Percentiles rank a stretch among this genome's conserved stretches.
phyloP scores from a whole-genome alignment of 2,888 invertebrate genomes.

The Apantesis nais region DNA sequence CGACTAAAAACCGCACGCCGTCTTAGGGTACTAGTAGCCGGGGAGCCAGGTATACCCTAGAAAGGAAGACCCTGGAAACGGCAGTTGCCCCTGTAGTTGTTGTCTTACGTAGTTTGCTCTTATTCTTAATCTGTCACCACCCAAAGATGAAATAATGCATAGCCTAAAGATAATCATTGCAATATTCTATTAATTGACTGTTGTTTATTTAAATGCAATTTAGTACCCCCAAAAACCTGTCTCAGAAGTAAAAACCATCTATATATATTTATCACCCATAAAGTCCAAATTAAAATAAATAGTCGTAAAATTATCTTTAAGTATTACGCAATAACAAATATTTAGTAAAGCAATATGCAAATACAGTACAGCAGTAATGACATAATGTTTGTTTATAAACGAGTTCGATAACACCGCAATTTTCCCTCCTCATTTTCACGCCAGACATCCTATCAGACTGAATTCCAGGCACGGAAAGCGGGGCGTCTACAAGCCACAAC shows the following conservation, averaged over 20 bases:
- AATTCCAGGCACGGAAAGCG: background rate
- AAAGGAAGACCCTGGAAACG: too few species aligned
- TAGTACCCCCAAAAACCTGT: background rate
- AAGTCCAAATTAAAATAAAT: background rate
- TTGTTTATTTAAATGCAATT: background rate
- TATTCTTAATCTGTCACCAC: too few species aligned
- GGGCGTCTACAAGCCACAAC: slow-evolving; percentile 4
- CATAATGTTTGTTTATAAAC: slow-evolving; percentile 13
- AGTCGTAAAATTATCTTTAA: background rate
- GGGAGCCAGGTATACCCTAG: too few species aligned
- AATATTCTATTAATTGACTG: too few species aligned
- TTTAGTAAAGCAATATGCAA: slow-evolving; percentile 13
- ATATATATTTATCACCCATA: background rate
- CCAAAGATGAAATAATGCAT: background rate
- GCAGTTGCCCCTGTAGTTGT: too few species aligned
- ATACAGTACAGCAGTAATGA: slow-evolving; percentile 6
- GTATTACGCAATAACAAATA: background rate
- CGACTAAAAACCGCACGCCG: too few species aligned
- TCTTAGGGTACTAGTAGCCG: too few species aligned
- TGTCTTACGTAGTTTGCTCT: too few species aligned
- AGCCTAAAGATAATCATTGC: too few species aligned
- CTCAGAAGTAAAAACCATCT: background rate
- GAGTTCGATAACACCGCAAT: slow-evolving; percentile 4
- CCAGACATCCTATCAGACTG: background rate
- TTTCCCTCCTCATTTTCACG: background rate